Evolutionary conservation across 2,888 invertebrate species (phyloP).

Genomic region (Amphipyra berbera): DNA sequence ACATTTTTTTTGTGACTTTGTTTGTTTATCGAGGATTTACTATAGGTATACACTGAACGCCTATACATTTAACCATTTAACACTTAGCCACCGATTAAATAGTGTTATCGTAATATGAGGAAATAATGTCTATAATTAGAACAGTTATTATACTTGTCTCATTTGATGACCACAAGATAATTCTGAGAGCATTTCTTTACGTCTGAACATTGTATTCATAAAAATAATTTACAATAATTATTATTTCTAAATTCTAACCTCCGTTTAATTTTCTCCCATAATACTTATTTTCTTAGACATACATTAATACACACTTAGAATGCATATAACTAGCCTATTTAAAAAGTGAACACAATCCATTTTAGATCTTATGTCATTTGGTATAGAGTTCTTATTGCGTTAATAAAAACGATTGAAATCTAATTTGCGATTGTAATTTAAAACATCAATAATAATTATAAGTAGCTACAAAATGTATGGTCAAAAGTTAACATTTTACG

Average conservation of each 20-base stretch:
- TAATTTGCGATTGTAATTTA: constrained; percentile 15
- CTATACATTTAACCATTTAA: constrained; percentile 20
- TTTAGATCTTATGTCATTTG: constrained; percentile 44
- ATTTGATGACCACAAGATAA: constrained; percentile 36
- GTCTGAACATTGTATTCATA: constrained; percentile 7
- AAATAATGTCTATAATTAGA: constrained; percentile 7
- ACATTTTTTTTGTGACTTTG: not conserved
- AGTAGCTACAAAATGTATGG: constrained; percentile 3
- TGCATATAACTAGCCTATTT: constrained; percentile 82
- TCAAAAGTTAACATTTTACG: no score
- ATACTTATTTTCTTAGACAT: constrained; percentile 65
- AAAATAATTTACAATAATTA: constrained; percentile 7
- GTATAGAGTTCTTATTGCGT: constrained; percentile 24
- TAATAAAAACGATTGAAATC: constrained; percentile 12
- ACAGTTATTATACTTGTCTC: constrained; percentile 16
- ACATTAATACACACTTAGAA: constrained; percentile 79
- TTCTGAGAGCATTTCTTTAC: not conserved
- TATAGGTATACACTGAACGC: constrained; percentile 4
- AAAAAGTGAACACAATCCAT: constrained; percentile 48
- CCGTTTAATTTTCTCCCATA: constrained; percentile 12
- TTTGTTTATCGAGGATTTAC: not conserved
- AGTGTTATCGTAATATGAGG: constrained; percentile 13
- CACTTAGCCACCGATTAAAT: constrained; percentile 23
- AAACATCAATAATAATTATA: constrained; percentile 6
- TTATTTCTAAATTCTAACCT: constrained; percentile 39